Percentiles rank a stretch among this genome's conserved stretches.
These are phyloP conservation scores for Pomatostomus ruficeps DNA, from an alignment of 2,113 vertebrate species.

Conservation along the genomic window DNA sequence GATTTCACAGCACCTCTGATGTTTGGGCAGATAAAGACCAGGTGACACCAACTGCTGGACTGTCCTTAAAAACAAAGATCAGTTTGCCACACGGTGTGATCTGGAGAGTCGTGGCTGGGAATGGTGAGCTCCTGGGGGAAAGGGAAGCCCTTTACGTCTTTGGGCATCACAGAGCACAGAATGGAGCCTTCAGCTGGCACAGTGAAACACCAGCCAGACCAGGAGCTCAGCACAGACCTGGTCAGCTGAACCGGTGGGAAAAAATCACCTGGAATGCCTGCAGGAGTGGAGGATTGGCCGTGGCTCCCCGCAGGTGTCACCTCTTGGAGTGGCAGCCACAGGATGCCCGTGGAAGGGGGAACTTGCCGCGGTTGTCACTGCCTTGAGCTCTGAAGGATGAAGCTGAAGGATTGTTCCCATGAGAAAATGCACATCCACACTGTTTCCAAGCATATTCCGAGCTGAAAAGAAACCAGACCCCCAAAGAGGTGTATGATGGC, in stretches of 20 bases:
- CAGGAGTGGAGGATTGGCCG: not conserved
- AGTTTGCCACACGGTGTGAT: not conserved
- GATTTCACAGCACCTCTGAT: not conserved
- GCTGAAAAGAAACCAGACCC: not conserved
- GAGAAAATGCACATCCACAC: not conserved
- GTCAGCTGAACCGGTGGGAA: not conserved
- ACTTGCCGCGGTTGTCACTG: not conserved
- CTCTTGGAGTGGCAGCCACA: not conserved
- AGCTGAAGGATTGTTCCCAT: not conserved
- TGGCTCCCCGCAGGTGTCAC: not conserved
- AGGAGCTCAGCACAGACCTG: not conserved
- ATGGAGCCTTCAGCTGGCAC: not conserved
- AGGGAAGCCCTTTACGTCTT: not conserved
- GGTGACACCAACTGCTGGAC: not conserved
- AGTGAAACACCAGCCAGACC: not conserved
- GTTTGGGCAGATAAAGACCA: not conserved
- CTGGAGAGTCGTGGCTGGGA: not conserved
- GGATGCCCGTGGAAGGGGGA: rapidly evolving
- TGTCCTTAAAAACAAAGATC: not conserved
- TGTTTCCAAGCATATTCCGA: not conserved
- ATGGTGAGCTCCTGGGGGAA: not conserved
- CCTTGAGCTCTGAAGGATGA: not conserved
- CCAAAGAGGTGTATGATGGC: not conserved
- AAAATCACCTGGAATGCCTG: not conserved
- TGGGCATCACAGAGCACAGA: not conserved